phyloP scores from a whole-genome alignment of 2,113 vertebrate genomes.

The Mohoua ochrocephala region DNA sequence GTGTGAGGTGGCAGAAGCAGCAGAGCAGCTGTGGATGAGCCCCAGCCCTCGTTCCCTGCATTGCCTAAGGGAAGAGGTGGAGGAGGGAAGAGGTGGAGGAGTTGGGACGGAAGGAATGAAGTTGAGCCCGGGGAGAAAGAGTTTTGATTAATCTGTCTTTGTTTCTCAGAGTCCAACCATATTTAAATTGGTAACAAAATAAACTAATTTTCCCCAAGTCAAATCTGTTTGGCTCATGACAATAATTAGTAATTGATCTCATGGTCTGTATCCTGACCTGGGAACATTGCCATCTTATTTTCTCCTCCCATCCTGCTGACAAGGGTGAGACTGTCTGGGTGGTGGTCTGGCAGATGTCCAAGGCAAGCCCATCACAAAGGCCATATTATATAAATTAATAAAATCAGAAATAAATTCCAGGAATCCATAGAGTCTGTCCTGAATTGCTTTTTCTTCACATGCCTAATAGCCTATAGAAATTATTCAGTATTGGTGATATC shows the following conservation, averaged over 20 bases:
- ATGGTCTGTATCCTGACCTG: not conserved
- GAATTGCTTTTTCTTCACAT: not conserved
- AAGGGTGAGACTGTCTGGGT: not conserved
- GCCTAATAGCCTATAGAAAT: accelerated
- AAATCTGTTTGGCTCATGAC: not conserved
- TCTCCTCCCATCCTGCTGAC: not conserved
- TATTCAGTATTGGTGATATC: not conserved
- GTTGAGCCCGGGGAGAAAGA: not conserved
- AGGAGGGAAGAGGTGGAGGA: not conserved
- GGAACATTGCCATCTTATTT: not conserved
- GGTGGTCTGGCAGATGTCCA: not conserved
- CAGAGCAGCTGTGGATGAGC: not conserved
- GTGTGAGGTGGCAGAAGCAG: not conserved
- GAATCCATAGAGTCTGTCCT: not conserved
- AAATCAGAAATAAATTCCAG: not conserved
- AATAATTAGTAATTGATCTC: not conserved
- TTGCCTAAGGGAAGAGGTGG: not conserved
- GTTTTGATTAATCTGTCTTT: not conserved
- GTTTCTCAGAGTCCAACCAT: not conserved
- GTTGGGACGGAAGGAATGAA: not conserved
- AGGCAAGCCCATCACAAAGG: not conserved
- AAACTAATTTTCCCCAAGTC: not conserved
- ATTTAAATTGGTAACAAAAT: not conserved
- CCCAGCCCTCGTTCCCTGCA: no score
- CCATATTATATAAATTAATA: not conserved